Conservation (phyloP, 2,888 invertebrate species). For the Nasonovia ribisnigri region DNA sequence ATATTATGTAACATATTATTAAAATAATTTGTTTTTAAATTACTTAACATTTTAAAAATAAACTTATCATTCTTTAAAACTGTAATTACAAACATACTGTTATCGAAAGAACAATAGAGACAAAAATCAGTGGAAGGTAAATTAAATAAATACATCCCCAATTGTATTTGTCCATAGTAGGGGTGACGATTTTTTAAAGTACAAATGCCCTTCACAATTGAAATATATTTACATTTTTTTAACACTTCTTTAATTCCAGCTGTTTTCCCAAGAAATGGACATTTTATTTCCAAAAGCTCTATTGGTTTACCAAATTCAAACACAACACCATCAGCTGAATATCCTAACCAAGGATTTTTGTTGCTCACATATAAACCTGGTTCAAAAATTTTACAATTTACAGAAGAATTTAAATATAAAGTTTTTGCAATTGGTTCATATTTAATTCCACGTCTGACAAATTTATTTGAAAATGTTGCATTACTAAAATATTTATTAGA, state of each 20-base stretch:
- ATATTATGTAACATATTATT: neutral
- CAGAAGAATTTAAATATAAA: too few relatives aligned
- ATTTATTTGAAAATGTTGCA: too few relatives aligned
- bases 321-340: too few relatives aligned
- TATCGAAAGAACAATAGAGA: neutral
- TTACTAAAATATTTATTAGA: too few relatives aligned
- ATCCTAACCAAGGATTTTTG: too few relatives aligned
- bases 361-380: too few relatives aligned
- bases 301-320: neutral
- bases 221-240: neutral
- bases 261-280: neutral
- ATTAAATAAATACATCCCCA: conserved; percentile 12
- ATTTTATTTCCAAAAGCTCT: neutral
- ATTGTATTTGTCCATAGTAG: conserved; percentile 12
- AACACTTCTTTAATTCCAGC: conserved; percentile 12
- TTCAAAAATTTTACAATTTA: too few relatives aligned
- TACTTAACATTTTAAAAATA: neutral
- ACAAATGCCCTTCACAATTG: neutral
- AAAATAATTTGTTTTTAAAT: neutral
- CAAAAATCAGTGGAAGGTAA: neutral
- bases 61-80: neutral
- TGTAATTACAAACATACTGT: neutral
- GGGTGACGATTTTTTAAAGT: neutral
- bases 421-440: too few relatives aligned
- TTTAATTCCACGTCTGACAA: too few relatives aligned